A percentile compares a stretch with the other conserved stretches of the same genome.
phyloP scores from a whole-genome alignment of 92 coral and sea anemone genomes.

The Epizoanthus stellaris region DNA sequence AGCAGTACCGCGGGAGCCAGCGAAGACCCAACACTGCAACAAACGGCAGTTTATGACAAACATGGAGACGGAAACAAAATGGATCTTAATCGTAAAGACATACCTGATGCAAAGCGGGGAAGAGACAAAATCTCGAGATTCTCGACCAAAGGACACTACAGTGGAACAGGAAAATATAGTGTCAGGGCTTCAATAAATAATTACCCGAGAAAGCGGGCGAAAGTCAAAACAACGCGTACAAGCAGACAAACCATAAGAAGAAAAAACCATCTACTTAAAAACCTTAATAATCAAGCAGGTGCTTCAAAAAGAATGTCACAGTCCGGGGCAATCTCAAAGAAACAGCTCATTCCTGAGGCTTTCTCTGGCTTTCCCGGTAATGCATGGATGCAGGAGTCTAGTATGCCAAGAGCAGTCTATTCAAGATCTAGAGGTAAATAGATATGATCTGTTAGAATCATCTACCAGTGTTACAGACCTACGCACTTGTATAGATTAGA shows the following conservation, averaged over 20 bases:
- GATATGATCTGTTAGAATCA: no score
- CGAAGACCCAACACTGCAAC: not conserved
- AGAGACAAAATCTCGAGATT: not conserved
- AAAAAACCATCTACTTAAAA: not conserved
- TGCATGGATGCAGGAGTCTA: conserved; percentile 18
- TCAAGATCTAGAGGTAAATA: conserved; percentile 16
- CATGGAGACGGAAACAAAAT: not conserved
- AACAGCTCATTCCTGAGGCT: conserved; percentile 58
- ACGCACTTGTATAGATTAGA: no score
- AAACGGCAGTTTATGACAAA: not conserved
- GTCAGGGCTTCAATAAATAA: not conserved
- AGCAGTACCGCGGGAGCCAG: not conserved
- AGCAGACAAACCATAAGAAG: conserved; percentile 10
- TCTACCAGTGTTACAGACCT: no score
- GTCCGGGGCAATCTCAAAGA: not conserved
- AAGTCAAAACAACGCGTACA: not conserved
- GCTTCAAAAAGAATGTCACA: not conserved
- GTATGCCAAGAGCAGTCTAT: not conserved
- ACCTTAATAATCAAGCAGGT: not conserved
- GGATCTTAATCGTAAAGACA: not conserved
- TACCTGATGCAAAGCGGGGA: not conserved
- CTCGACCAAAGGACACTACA: not conserved
- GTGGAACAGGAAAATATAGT: not conserved
- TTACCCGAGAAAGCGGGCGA: not conserved
- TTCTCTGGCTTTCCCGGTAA: conserved; percentile 44